Evolutionary conservation across 2,888 invertebrate genomes (phyloP).

Genomic region (Melikaiella ostensackeni): DNA sequence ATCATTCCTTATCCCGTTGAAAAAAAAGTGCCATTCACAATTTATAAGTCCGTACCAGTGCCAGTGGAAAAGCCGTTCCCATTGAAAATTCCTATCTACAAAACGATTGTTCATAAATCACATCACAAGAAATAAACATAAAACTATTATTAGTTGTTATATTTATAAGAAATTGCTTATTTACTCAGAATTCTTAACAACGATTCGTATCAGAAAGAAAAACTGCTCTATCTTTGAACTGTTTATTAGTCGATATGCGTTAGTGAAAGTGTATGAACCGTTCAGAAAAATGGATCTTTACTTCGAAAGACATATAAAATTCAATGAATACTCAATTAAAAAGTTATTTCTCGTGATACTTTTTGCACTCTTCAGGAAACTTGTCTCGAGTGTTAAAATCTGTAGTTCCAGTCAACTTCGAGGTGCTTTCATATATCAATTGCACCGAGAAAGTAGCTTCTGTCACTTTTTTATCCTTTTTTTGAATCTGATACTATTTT

Average conservation of each 20-base stretch:
- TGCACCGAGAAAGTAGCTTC: conserved; percentile 12
- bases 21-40: conserved; percentile 84
- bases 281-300: background rate
- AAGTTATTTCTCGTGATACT: background rate
- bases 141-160: background rate
- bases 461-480: conserved; percentile 1
- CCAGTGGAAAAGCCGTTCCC: conserved; percentile 78
- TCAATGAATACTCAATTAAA: conserved; percentile 6
- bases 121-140: conserved; percentile 13
- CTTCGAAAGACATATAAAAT: background rate
- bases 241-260: background rate
- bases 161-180: background rate
- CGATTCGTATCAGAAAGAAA: background rate
- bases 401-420: background rate
- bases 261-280: background rate
- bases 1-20: conserved; percentile 82
- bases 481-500: conserved; percentile 13
- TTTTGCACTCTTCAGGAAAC: background rate
- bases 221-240: background rate
- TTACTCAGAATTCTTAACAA: background rate
- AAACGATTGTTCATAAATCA: conserved; percentile 83
- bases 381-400: background rate
- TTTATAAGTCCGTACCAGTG: conserved; percentile 82
- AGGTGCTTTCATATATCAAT: conserved; percentile 13
- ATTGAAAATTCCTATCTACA: conserved; percentile 84